A percentile compares a stretch with the other conserved stretches of the same genome.
phyloP scores from a whole-genome alignment of 1,140 invertebrate genomes.

The Riptortus pedestris region DNA sequence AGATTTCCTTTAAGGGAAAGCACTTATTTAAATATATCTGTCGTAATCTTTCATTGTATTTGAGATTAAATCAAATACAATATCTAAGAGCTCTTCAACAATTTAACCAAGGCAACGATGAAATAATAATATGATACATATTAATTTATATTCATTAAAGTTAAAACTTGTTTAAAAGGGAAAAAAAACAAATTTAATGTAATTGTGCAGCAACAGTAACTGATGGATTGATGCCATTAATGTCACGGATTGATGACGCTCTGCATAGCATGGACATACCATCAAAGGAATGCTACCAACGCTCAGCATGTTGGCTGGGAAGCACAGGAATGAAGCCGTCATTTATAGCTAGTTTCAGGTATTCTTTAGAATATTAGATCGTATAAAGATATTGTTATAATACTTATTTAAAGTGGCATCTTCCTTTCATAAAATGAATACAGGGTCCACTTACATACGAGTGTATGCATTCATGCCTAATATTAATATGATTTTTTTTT shows the following conservation, averaged over 20 bases:
- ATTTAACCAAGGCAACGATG: not conserved
- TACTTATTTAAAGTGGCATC: not conserved
- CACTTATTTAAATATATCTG: not conserved
- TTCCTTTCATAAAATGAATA: not conserved
- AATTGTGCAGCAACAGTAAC: not conserved
- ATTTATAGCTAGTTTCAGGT: not conserved
- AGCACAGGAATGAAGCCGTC: not conserved
- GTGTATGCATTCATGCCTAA: not conserved
- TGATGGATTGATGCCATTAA: slow-evolving; percentile 16
- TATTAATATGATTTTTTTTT: not conserved
- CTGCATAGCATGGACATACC: slow-evolving; percentile 11
- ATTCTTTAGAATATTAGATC: not conserved
- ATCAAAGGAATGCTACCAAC: slow-evolving; percentile 11
- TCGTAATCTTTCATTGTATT: not conserved
- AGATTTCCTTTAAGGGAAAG: too few relatives aligned
- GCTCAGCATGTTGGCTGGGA: slow-evolving; percentile 17
- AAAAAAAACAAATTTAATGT: not conserved
- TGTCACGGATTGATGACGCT: slow-evolving; percentile 22
- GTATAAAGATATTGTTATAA: not conserved
- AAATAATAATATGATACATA: not conserved
- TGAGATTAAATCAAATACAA: not conserved
- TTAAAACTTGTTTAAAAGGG: too few relatives aligned
- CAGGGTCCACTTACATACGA: not conserved
- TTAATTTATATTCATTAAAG: not conserved
- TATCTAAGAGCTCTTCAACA: not conserved